Evolutionary conservation across 1,140 invertebrate genomes (phyloP), one percentile per base, ranked within the genome.

Genomic region (Chrysopa pallens): DNA sequence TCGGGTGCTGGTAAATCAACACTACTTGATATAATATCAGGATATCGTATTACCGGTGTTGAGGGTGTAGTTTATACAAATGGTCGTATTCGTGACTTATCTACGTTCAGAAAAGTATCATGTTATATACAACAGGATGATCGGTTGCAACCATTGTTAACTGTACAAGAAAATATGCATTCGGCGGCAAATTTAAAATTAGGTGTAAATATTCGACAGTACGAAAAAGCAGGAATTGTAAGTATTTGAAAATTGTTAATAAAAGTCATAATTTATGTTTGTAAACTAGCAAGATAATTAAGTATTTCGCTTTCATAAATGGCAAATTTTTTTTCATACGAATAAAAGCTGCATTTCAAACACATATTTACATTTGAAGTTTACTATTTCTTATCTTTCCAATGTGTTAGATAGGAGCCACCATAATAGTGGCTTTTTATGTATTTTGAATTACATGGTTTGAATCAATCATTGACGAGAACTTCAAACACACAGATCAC

Each of bases 121-220:
- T 87, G 84, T 43, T 95, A 93, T 55, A 92, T 94, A 44, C 84
- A 88, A 63, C 90, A 94, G 60, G 80, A 93, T 50, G 86, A 92
- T 52, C 71, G 79, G 50, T 64, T 95, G 6, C 78, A 90, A 44
- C 76, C 83, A 0, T 69, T 84, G 49, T 68, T 95, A 2, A 86
- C 84, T 1, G 85, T 92, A 1, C 64, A 76, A 28, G 90, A 96
- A 63, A 78, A 85, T 4, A 85, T 95, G 72, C 68, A 72, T 44
- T 75, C 87, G 40, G 85, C 89, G 3, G 84, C 86, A 0, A 83
- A 92, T 56, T 69, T 96, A 0, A 94, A 94, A 61, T 67, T 93
- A 9, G 73, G 75, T 8, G 68, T 71, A 29, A 72, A 73, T 39
- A 70, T 81, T 37, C 64, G 63, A 2, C 45, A 51, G 9, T 47